A percentile compares a stretch with the other conserved stretches of the same genome.
These are phyloP conservation scores for Vimba vimba DNA, from an alignment of 2,113 vertebrate genomes.

Conservation along the genomic window DNA sequence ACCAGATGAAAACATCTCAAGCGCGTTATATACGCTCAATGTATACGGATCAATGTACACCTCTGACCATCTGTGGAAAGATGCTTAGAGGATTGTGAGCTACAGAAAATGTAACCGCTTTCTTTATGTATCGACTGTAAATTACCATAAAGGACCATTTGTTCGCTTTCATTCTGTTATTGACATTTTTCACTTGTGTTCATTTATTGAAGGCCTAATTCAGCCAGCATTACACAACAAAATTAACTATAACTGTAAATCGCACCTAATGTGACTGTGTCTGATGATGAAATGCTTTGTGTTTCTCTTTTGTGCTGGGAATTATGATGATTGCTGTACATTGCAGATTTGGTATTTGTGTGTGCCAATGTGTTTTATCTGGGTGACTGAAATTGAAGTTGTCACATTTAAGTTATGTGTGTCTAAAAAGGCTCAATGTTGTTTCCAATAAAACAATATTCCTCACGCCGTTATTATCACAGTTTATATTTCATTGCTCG, in stretches of 20 bases:
- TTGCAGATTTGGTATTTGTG: slow-evolving; percentile 7
- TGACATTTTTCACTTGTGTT: neutral
- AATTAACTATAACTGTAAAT: neutral
- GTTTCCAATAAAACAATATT: slow-evolving; percentile 53
- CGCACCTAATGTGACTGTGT: neutral
- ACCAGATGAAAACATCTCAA: slow-evolving; percentile 57
- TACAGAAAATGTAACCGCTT: neutral
- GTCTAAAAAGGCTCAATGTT: slow-evolving; percentile 29
- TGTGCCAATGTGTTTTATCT: neutral
- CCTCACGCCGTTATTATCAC: slow-evolving; percentile 26
- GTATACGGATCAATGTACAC: slow-evolving; percentile 33
- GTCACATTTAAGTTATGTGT: slow-evolving; percentile 43
- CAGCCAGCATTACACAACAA: neutral
- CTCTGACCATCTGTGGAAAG: slow-evolving; percentile 34
- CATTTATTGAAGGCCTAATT: neutral
- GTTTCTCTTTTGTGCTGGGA: neutral
- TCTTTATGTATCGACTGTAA: slow-evolving; percentile 6
- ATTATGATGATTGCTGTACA: neutral
- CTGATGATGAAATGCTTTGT: neutral
- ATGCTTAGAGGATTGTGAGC: slow-evolving; percentile 23
- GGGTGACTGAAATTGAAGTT: neutral
- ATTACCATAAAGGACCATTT: slow-evolving; percentile 1
- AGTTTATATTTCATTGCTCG: slow-evolving; percentile 47
- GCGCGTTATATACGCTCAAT: slow-evolving; percentile 31
- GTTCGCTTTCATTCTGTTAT: neutral